Evolutionary conservation across 2,888 invertebrate species (phyloP), one percentile per base, ranked within the genome.

Genomic region (Celastrina argiolus): DNA sequence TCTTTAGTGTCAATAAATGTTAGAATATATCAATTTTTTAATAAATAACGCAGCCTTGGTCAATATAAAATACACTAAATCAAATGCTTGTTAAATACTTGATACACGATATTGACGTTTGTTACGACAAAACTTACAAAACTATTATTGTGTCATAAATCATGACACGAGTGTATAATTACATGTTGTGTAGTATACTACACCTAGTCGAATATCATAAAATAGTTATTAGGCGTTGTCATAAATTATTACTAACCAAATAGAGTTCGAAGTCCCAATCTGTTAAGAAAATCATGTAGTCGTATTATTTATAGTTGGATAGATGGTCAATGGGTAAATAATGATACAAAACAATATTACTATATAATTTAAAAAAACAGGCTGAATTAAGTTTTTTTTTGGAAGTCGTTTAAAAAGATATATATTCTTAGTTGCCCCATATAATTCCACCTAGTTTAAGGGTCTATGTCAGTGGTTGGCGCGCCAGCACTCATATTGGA

Each of bases 51-150:
- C 22, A 18, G 14, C 22, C 14, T 14, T 18, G 61, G 34, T 36
- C 61, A 34, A 61, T 61, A 39, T 61, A 61, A 61, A 61, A 61
- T 26, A 61, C 36, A 18, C 36, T 61, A 61, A 61, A 61, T 61
- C 61, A 61, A 22, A 39, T 14, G 18, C 61, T 61, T 39, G 39
- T 61, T 61, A 39, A 61, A 61, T 12, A 10, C 1, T 16, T 14
- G 22, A 22, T 61, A 61, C 61, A 18, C 4, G 39, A 61, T 61
- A 61, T 61, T 61, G 61, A 61, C 36, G 10, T 61, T 61, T 39
- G 39, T 61, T 61, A 61, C 61, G 18, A 39, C 61, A 61, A 1
- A 28, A 16, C 18, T 59, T 16, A 59, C 59, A 59, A 36, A 36
- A 59, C 34, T 59, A 28, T 16, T 58, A 34, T 31, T 16, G 58